phyloP scores from a whole-genome alignment of 2,797 vertebrate genomes.

The Gobio occitaniae region DNA sequence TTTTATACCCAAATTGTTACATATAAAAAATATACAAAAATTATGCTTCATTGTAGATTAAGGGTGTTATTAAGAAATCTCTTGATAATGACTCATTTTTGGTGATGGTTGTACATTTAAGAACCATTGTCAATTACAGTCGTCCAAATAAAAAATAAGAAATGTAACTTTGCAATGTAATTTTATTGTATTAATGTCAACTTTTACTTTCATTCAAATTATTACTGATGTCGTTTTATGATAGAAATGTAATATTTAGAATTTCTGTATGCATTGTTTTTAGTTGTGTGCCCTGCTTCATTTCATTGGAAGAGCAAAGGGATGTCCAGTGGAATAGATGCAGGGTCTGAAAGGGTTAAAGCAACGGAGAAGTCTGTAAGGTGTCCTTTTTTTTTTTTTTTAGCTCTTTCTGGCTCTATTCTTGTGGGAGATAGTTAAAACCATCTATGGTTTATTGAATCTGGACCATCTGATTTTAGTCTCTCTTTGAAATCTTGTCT shows the following conservation, averaged over 20 bases:
- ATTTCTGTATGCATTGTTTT: neutral
- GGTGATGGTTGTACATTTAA: neutral
- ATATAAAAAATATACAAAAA: neutral
- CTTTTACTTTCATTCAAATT: neutral
- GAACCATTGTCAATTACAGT: neutral
- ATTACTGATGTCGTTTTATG: neutral
- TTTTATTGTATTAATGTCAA: neutral
- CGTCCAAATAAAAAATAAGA: neutral
- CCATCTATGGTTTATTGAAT: slow-evolving; percentile 46
- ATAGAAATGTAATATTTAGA: neutral
- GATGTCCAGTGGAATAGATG: neutral
- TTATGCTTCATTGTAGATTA: neutral
- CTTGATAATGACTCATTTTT: neutral
- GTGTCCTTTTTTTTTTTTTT: slow-evolving; percentile 67
- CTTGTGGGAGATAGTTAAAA: slow-evolving; percentile 11
- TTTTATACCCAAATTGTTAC: neutral
- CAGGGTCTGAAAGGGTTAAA: neutral
- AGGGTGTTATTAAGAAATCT: neutral
- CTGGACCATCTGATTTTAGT: slow-evolving; percentile 31
- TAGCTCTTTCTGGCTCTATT: slow-evolving; percentile 55
- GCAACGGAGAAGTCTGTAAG: slow-evolving; percentile 69
- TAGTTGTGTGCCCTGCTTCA: neutral
- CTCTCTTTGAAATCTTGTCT: neutral
- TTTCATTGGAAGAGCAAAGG: neutral
- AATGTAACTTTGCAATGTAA: neutral